A percentile compares a stretch with the other conserved stretches of the same genome.
phyloP scores from a whole-genome alignment of 2,113 vertebrate species.

The Gracilinanus agilis region DNA sequence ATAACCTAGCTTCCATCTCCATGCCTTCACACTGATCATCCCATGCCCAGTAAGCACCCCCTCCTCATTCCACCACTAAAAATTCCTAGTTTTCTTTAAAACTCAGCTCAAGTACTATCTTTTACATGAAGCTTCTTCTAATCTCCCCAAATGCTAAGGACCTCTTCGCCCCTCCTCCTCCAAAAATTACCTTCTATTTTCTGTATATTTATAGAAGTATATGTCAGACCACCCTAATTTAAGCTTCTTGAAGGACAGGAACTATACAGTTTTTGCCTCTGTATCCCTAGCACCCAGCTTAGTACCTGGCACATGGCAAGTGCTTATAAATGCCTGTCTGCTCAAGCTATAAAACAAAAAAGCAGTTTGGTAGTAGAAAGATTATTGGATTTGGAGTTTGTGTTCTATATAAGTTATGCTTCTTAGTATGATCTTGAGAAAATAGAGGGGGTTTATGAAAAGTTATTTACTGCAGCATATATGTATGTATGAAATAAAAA shows the following conservation, averaged over 20 bases:
- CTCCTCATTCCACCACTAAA: not conserved
- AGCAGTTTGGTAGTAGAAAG: too few relatives aligned
- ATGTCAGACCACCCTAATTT: not conserved
- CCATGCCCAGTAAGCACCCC: not conserved
- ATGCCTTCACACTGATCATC: not conserved
- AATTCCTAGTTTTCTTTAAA: not conserved
- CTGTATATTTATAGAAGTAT: too few relatives aligned
- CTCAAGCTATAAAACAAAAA: too few relatives aligned
- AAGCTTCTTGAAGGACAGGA: not conserved
- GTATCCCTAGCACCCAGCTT: not conserved
- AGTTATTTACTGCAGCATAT: not conserved
- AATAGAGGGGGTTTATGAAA: not conserved
- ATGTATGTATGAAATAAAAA: not conserved
- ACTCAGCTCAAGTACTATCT: not conserved
- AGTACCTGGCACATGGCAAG: too few relatives aligned
- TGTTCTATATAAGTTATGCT: not conserved
- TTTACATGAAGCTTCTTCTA: not conserved
- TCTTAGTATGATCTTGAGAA: not conserved
- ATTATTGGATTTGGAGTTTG: too few relatives aligned
- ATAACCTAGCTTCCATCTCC: too few relatives aligned
- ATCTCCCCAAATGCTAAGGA: not conserved
- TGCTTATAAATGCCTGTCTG: too few relatives aligned
- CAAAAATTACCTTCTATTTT: not conserved
- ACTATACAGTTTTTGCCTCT: not conserved
- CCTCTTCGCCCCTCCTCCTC: too few relatives aligned